These are phyloP conservation scores for Pristiophorus japonicus DNA, from an alignment of 2,113 vertebrate genomes.

Conservation along the genomic window DNA sequence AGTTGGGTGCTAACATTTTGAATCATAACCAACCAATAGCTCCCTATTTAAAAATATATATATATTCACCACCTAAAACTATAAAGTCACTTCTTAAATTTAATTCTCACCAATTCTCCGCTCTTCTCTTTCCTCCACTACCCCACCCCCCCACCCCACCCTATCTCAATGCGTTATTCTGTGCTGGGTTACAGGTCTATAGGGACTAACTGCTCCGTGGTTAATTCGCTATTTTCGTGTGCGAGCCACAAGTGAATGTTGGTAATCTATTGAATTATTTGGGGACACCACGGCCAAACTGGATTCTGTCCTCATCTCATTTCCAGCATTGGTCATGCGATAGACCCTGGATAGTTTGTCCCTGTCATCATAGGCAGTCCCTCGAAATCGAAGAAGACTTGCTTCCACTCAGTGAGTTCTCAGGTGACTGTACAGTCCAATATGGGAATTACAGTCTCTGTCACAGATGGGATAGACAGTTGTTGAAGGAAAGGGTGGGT, in stretches of 20 bases:
- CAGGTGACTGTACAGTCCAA: too few species aligned
- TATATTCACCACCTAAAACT: too few species aligned
- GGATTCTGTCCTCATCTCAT: not conserved
- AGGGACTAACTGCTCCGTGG: too few species aligned
- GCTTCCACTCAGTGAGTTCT: too few species aligned
- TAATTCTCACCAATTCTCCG: not conserved
- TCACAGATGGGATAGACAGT: too few species aligned
- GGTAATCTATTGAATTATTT: not conserved
- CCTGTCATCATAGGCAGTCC: too few species aligned
- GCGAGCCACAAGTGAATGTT: not conserved
- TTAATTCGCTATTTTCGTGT: not conserved
- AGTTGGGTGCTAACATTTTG: not conserved
- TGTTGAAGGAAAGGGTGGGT: too few species aligned
- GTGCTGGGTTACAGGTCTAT: not conserved
- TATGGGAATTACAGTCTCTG: too few species aligned
- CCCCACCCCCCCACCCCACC: too few species aligned
- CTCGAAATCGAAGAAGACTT: too few species aligned
- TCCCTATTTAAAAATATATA: not conserved
- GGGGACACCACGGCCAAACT: not conserved
- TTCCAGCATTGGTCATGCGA: not conserved
- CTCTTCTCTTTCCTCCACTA: too few species aligned
- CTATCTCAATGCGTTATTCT: not conserved
- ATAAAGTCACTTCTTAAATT: not conserved
- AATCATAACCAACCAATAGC: not conserved
- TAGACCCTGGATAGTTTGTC: not conserved